These are phyloP conservation scores for Hanleya hanleyi DNA, from an alignment of 2,888 invertebrate species.

Conservation along the genomic window DNA sequence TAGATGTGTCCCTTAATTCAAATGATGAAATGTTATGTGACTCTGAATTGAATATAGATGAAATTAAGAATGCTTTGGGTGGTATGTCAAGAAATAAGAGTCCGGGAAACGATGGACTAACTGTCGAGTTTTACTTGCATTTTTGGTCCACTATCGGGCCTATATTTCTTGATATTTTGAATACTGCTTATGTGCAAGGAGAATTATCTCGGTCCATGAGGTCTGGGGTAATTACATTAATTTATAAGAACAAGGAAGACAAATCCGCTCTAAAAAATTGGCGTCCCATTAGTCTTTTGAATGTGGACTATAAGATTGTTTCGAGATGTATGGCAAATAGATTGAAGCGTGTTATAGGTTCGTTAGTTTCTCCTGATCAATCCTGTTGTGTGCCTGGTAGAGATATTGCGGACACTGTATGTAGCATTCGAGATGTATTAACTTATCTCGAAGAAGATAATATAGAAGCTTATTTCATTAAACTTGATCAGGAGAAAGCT, in stretches of 20 bases:
- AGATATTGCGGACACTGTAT: not conserved
- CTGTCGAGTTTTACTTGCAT: not conserved
- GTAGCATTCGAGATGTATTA: not conserved
- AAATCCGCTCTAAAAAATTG: not conserved
- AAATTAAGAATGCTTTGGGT: not conserved
- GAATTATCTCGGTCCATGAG: not conserved
- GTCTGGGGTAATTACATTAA: not conserved
- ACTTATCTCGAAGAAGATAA: not conserved
- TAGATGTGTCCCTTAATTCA: not conserved
- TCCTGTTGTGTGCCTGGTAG: not conserved
- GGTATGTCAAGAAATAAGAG: not conserved
- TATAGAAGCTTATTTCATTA: not conserved
- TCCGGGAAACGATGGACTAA: not conserved
- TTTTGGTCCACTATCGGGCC: not conserved
- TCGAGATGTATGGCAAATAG: not conserved
- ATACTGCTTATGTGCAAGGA: not conserved
- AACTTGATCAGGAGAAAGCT: not conserved
- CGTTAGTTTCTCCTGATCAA: not conserved
- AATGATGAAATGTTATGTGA: not conserved
- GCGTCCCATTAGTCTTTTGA: not conserved
- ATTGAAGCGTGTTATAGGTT: not conserved
- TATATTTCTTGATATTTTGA: not conserved
- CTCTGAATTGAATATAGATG: not conserved
- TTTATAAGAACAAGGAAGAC: not conserved
- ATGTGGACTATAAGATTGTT: not conserved